Conservation (phyloP, 2,797 vertebrate species). For the Ceyx erithaca region DNA sequence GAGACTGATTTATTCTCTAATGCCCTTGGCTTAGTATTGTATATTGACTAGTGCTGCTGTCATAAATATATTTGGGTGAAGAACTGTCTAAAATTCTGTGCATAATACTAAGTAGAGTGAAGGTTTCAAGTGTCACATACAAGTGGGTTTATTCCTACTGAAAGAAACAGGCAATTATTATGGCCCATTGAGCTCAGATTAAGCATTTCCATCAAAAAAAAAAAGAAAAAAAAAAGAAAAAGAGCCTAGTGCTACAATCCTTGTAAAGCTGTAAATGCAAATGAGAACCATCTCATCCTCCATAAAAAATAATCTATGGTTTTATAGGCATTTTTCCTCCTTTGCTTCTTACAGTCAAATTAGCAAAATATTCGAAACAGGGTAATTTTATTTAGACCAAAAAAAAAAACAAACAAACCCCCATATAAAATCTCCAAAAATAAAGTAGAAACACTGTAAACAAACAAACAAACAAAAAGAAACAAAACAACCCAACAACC, state of each 20-base stretch:
- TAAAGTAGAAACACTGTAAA: neutral
- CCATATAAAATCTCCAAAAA: neutral
- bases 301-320: slow-evolving; percentile 34
- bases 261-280: slow-evolving; percentile 63
- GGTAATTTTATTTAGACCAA: neutral
- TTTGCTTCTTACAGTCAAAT: neutral
- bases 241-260: slow-evolving; percentile 21
- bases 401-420: neutral
- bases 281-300: slow-evolving; percentile 36
- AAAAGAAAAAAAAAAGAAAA: neutral
- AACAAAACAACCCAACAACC: neutral
- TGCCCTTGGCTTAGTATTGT: slow-evolving; percentile 43
- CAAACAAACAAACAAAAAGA: neutral
- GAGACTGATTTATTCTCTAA: slow-evolving; percentile 46
- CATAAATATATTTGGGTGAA: slow-evolving; percentile 59
- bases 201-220: slow-evolving; percentile 53
- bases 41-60: slow-evolving; percentile 35
- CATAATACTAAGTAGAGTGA: slow-evolving; percentile 45
- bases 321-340: neutral
- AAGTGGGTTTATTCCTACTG: slow-evolving; percentile 53
- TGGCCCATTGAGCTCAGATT: slow-evolving; percentile 65
- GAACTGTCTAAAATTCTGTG: slow-evolving; percentile 7
- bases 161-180: slow-evolving; percentile 66
- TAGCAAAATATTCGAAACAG: neutral
- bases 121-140: slow-evolving; percentile 55